Evolutionary conservation across 2,113 vertebrate species (phyloP).

Genomic region (Myotis davidii): DNA sequence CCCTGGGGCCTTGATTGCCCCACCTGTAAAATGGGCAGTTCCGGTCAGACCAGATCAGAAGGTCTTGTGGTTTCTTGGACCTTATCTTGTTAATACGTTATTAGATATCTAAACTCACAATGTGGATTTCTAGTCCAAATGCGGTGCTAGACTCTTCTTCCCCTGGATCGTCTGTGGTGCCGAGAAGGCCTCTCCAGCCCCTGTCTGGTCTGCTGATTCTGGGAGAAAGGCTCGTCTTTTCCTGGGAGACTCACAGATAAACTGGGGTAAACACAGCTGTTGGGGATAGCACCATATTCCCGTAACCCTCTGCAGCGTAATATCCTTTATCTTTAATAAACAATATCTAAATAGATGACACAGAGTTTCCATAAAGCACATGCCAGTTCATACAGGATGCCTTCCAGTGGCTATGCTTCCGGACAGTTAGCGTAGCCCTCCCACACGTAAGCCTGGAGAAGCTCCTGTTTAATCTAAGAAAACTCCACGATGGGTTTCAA

Average conservation of each 20-base stretch:
- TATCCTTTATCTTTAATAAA: background rate
- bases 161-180: background rate
- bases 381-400: background rate
- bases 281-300: background rate
- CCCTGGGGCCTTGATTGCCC: background rate
- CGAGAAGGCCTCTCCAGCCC: background rate
- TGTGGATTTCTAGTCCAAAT: conserved; percentile 49
- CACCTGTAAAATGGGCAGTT: background rate
- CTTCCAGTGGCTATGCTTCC: background rate
- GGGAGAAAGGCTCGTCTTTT: background rate
- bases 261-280: background rate
- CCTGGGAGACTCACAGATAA: background rate
- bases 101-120: background rate
- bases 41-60: background rate
- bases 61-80: background rate
- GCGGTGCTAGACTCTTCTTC: background rate
- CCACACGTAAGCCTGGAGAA: background rate
- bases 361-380: background rate
- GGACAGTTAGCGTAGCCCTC: background rate
- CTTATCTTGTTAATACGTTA: background rate
- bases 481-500: background rate
- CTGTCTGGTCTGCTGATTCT: background rate
- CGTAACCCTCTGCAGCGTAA: background rate
- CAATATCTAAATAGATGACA: background rate
- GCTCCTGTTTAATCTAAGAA: background rate